Evolutionary conservation across 2,797 vertebrate genomes (phyloP).

Genomic region (Loriculus beryllinus): DNA sequence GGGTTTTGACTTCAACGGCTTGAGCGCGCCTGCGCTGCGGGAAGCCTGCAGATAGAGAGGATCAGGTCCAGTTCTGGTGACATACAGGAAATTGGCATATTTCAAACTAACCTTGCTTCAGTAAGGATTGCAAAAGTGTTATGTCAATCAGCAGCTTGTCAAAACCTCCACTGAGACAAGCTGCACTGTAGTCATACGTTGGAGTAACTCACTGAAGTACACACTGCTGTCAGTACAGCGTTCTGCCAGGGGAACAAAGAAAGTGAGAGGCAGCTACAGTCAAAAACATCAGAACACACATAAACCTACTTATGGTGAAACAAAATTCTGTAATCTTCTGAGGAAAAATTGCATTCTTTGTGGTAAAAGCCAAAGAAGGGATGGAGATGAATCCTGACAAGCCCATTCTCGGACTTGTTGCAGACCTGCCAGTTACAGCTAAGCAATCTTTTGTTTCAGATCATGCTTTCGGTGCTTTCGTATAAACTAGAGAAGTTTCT

Average conservation of each 20-base stretch:
- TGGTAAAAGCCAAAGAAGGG: not conserved
- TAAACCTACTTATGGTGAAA: not conserved
- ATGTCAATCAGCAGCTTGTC: not conserved
- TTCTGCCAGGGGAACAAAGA: not conserved
- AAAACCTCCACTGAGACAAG: not conserved
- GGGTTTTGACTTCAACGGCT: not conserved
- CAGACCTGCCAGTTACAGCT: not conserved
- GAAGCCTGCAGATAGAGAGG: not conserved
- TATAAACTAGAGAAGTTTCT: not conserved
- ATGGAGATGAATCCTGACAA: not conserved
- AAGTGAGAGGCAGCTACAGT: not conserved
- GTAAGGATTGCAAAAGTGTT: not conserved
- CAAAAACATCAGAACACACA: not conserved
- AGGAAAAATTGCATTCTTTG: not conserved
- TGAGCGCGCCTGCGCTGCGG: not conserved
- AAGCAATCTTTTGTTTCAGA: not conserved
- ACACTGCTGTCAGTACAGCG: accelerated
- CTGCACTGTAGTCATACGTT: not conserved
- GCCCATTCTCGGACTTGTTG: not conserved
- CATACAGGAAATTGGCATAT: not conserved
- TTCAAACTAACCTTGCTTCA: not conserved
- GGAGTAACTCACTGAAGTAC: not conserved
- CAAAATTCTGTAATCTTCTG: not conserved
- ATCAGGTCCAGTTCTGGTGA: not conserved
- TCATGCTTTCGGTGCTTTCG: not conserved